Evolutionary conservation across 2,113 vertebrate genomes (phyloP).

Genomic region (Rhegmatorhina hoffmannsi): DNA sequence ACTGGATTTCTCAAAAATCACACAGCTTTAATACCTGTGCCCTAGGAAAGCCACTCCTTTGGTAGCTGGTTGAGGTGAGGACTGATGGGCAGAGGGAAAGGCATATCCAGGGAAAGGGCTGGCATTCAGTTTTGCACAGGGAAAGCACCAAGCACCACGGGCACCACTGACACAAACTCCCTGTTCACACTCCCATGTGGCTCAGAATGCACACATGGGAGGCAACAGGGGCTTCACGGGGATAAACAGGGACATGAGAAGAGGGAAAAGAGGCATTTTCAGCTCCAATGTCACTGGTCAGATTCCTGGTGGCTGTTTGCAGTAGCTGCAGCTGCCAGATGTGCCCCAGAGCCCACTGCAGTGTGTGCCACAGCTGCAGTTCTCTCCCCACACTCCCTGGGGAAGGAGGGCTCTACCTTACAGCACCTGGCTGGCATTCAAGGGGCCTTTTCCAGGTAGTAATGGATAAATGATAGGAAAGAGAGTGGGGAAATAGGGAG

Average conservation of each 20-base stretch:
- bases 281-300: neutral
- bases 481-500: fast-evolving
- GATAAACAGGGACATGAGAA: conserved; percentile 48
- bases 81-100: neutral
- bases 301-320: neutral
- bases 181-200: neutral
- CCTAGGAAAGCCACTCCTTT: conserved; percentile 57
- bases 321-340: conserved; percentile 29
- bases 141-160: conserved; percentile 29
- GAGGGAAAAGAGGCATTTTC: conserved; percentile 53
- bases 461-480: neutral
- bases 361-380: neutral
- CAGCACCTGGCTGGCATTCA: neutral
- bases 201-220: neutral
- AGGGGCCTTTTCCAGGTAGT: neutral
- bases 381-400: neutral
- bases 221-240: conserved; percentile 25
- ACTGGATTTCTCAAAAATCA: conserved; percentile 76
- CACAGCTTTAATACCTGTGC: conserved; percentile 74
- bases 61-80: neutral
- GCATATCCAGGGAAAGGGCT: neutral
- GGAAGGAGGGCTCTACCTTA: neutral
- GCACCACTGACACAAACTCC: neutral
- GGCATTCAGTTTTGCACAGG: neutral
- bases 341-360: neutral